These are phyloP conservation scores for Solen grandis DNA, from an alignment of 1,140 invertebrate genomes.

Conservation along the genomic window DNA sequence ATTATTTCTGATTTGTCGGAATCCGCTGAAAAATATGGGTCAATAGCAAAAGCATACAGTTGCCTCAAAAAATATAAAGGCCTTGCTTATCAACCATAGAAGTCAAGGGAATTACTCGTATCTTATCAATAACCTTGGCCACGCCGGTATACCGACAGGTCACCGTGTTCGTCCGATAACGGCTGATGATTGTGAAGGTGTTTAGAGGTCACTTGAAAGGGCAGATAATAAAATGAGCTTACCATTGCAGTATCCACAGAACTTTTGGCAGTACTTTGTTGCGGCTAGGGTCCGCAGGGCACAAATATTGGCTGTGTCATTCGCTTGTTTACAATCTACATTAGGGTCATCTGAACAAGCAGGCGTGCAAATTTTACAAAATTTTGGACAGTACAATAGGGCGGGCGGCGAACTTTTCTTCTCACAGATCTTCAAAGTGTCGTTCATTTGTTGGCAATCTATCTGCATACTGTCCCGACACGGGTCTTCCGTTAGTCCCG, in stretches of 20 bases:
- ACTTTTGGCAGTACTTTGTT: constrained; percentile 26
- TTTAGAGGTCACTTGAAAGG: too few relatives aligned
- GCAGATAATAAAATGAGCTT: too few relatives aligned
- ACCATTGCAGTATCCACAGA: constrained; percentile 44
- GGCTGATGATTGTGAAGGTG: too few relatives aligned
- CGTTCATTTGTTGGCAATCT: constrained; percentile 42
- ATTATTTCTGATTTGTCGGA: too few relatives aligned
- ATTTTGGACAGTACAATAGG: constrained; percentile 38
- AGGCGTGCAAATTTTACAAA: constrained; percentile 27
- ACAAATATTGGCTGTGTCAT: constrained; percentile 47
- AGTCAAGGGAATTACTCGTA: too few relatives aligned
- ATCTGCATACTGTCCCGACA: constrained; percentile 22
- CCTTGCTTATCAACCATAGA: too few relatives aligned
- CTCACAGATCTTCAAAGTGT: constrained; percentile 15
- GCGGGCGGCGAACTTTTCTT: constrained; percentile 18
- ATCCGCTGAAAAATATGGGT: too few relatives aligned
- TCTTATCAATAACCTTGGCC: too few relatives aligned
- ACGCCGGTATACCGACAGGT: too few relatives aligned
- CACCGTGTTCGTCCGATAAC: too few relatives aligned
- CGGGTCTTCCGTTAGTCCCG: constrained; percentile 28
- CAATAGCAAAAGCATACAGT: too few relatives aligned
- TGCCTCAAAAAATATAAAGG: too few relatives aligned
- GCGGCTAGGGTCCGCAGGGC: constrained; percentile 27
- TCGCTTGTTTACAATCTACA: constrained; percentile 30
- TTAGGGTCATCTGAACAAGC: constrained; percentile 28